Conservation (phyloP, 2,888 invertebrate species). For the Meghimatium bilineatum region DNA sequence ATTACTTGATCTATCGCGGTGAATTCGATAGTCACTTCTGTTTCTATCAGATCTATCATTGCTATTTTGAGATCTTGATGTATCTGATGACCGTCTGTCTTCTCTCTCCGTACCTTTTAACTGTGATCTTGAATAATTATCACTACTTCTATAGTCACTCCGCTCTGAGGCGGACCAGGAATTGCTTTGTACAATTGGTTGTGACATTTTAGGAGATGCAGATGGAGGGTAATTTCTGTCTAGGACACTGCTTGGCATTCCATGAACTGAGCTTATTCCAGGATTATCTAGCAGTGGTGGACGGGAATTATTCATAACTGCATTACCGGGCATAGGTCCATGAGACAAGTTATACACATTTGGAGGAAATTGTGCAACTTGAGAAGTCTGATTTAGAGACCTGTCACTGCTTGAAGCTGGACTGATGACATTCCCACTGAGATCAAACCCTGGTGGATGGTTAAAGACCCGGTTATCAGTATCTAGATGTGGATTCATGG, state of each 20-base stretch:
- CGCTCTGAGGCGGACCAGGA: not conserved
- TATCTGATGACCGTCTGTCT: not conserved
- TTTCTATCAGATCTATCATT: constrained; percentile 4
- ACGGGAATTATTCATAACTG: not conserved
- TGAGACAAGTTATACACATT: not conserved
- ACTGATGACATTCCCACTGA: not conserved
- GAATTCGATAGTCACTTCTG: not conserved
- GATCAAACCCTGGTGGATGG: constrained; percentile 24
- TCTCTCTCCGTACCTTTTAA: not conserved
- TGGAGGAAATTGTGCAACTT: not conserved
- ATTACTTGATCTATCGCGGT: constrained; percentile 2
- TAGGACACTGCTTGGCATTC: not conserved
- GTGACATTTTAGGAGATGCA: not conserved
- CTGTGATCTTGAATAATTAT: not conserved
- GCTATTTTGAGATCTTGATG: not conserved
- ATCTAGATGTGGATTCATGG: not conserved
- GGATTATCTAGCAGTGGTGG: not conserved
- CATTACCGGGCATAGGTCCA: not conserved
- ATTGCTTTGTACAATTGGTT: not conserved
- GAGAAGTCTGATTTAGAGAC: not conserved
- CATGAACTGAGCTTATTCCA: not conserved
- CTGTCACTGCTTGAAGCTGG: not conserved
- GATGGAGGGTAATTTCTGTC: not conserved
- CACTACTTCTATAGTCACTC: not conserved
- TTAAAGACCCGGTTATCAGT: no score